Percentiles rank a stretch among this genome's conserved stretches.
Conservation (phyloP, 2,113 vertebrate species). For the Macquaria australasica region DNA sequence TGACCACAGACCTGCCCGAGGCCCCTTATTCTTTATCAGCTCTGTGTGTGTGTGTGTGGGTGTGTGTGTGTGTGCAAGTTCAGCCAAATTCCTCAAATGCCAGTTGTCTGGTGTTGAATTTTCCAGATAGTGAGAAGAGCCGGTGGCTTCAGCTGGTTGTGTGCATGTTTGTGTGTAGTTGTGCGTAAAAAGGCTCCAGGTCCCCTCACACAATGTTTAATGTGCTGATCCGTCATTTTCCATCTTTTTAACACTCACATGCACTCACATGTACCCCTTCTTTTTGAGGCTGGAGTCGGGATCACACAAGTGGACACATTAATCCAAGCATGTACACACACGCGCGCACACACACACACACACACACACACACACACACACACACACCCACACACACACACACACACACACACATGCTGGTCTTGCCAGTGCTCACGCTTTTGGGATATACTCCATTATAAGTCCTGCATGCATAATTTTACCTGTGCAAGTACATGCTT, state of each 20-base stretch:
- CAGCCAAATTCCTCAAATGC: conserved; percentile 23
- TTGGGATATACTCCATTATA: neutral
- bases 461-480: neutral
- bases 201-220: neutral
- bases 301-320: neutral
- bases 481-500: neutral
- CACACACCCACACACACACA: neutral
- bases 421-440: neutral
- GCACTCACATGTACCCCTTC: neutral
- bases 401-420: neutral
- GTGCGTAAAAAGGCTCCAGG: conserved; percentile 4
- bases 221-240: neutral
- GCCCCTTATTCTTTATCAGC: conserved; percentile 29
- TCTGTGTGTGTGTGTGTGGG: conserved; percentile 8
- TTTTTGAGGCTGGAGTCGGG: neutral
- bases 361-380: neutral
- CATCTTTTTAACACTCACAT: neutral
- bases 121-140: neutral
- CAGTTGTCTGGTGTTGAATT: conserved; percentile 15
- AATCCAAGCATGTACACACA: neutral
- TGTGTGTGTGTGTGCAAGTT: neutral
- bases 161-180: neutral
- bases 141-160: neutral
- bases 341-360: neutral
- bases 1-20: conserved; percentile 3